phyloP scores from a whole-genome alignment of 1,140 invertebrate species.

The Rhagoletis zephyria region DNA sequence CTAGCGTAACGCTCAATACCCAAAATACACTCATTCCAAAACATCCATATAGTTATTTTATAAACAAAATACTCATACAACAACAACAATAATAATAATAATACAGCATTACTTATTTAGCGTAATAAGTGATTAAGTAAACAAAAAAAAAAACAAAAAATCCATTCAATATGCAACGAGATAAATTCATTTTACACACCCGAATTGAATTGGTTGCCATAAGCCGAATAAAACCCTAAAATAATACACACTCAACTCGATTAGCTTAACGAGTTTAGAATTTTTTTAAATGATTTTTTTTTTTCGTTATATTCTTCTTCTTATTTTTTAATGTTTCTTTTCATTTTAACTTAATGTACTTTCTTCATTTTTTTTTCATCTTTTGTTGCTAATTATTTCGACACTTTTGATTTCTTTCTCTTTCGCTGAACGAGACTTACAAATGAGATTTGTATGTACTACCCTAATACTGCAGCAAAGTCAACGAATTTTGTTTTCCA shows the following conservation, averaged over 20 bases:
- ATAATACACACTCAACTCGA: constrained; percentile 23
- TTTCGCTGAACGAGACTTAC: constrained; percentile 33
- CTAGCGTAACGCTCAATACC: background rate
- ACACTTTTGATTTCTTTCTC: constrained; percentile 61
- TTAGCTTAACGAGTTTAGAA: constrained; percentile 36
- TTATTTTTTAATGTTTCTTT: background rate
- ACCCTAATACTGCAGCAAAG: background rate
- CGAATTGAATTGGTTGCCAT: constrained; percentile 13
- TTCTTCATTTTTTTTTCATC: constrained; percentile 55
- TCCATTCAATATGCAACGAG: background rate
- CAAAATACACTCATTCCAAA: constrained; percentile 23
- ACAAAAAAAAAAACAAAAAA: background rate
- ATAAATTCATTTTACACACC: background rate
- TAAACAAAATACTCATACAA: constrained; percentile 56
- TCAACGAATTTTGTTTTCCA: constrained; percentile 9
- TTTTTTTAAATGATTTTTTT: background rate
- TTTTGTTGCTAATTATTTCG: constrained; percentile 56
- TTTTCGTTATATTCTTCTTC: background rate
- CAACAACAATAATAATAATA: constrained; percentile 55
- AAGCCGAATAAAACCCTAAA: constrained; percentile 60
- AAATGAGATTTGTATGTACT: constrained; percentile 6
- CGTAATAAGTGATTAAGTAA: constrained; percentile 54
- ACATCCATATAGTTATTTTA: constrained; percentile 16
- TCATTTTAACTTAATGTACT: background rate
- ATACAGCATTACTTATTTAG: constrained; percentile 36